A percentile compares a stretch with the other conserved stretches of the same genome.
Evolutionary conservation across 1,140 invertebrate genomes (phyloP).

Genomic region (Anoplolepis gracilipes): DNA sequence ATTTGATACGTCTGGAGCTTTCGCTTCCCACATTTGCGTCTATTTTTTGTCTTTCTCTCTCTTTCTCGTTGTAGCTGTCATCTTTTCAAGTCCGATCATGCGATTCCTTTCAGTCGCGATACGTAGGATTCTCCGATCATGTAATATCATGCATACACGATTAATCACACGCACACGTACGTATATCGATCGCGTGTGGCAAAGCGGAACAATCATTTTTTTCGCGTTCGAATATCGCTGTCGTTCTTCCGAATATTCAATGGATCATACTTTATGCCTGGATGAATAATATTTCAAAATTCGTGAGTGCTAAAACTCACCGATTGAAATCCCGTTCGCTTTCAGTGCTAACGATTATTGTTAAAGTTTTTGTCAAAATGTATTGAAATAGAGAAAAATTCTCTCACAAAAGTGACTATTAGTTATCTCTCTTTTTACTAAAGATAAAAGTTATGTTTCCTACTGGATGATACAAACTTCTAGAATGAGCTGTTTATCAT

Average conservation of each 20-base stretch:
- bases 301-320: background rate
- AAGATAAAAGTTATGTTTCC: background rate
- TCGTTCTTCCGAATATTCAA: slow-evolving; percentile 21
- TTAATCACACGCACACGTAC: slow-evolving; percentile 30
- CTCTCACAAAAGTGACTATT: background rate
- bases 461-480: background rate
- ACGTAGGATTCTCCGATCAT: slow-evolving; percentile 37
- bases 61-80: slow-evolving; percentile 19
- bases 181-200: background rate
- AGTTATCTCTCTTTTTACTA: background rate
- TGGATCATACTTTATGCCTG: slow-evolving; percentile 10
- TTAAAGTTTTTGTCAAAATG: background rate
- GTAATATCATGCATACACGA: slow-evolving; percentile 42
- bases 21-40: slow-evolving; percentile 34
- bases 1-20: slow-evolving; percentile 12
- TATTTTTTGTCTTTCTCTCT: background rate
- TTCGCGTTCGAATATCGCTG: slow-evolving; percentile 15
- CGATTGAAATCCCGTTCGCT: background rate
- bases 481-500: slow-evolving; percentile 27
- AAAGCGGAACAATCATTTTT: slow-evolving; percentile 22
- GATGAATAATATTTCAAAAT: slow-evolving; percentile 23
- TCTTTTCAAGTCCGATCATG: slow-evolving; percentile 17
- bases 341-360: background rate
- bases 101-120: slow-evolving; percentile 32
- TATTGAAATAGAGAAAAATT: background rate